A percentile compares a stretch with the other conserved stretches of the same genome.
phyloP scores from a whole-genome alignment of 2,888 invertebrate species.

The Phaedon cochleariae region DNA sequence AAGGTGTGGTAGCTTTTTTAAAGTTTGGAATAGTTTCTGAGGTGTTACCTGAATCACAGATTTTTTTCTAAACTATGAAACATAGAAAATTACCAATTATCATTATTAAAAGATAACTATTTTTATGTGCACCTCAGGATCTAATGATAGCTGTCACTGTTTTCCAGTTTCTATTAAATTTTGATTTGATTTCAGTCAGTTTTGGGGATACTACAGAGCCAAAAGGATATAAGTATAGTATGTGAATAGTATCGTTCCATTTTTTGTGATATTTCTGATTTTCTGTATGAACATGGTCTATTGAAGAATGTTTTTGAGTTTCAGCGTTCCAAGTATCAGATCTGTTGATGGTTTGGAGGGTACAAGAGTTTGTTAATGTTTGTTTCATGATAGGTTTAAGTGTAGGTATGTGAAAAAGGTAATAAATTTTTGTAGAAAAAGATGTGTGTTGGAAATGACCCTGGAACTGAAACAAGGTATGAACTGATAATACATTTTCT shows the following conservation, averaged over 20 bases:
- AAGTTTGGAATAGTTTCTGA: constrained; percentile 45
- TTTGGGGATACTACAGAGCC: constrained; percentile 27
- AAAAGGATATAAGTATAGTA: constrained; percentile 46
- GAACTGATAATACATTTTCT: too few species aligned
- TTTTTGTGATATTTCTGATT: constrained; percentile 27
- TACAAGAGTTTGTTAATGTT: background rate
- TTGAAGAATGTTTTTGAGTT: constrained; percentile 41
- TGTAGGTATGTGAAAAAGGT: background rate
- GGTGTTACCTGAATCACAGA: constrained; percentile 16
- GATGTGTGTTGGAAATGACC: background rate
- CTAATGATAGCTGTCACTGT: constrained; percentile 13
- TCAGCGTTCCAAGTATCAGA: constrained; percentile 31
- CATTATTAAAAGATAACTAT: too few species aligned
- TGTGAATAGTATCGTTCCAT: constrained; percentile 51
- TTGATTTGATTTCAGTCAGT: constrained; percentile 51
- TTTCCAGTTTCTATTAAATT: constrained; percentile 31
- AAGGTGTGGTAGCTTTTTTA: constrained; percentile 52
- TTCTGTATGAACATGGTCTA: constrained; percentile 37
- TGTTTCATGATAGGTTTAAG: background rate
- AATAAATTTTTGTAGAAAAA: background rate
- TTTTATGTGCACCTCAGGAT: constrained; percentile 25
- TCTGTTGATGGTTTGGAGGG: background rate
- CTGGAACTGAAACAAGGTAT: background rate
- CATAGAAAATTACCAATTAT: too few species aligned
- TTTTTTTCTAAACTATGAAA: background rate